Evolutionary conservation across 2,888 invertebrate species (phyloP), one percentile per base, ranked within the genome.

Genomic region (Limenitis camilla): DNA sequence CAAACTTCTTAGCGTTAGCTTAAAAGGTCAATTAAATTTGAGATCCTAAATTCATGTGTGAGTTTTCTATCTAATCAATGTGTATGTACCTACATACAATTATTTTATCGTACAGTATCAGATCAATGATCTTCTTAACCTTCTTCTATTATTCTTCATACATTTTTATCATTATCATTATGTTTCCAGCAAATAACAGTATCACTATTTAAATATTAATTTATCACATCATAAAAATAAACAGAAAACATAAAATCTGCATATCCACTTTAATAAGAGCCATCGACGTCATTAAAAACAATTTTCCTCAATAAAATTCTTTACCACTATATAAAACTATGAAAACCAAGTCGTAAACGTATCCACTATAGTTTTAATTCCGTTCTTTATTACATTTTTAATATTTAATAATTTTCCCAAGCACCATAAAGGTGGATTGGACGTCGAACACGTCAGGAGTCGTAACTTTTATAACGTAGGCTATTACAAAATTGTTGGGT

Each of bases 361-460:
- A 19, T 44, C 31, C 33, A 40, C 32, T 39, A 44, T 44, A 29
- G 33, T 28, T 44, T 50, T 40, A 44, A 39, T 40, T 47, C 41
- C 33, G 38, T 6, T 35, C 43, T 54, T 51, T 54, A 54, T 51
- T 43, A 10, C 47, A 39, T 36, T 54, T 54, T 51, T 40, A 40
- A 54, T 47, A 51, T 46, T 36, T n/a, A 41, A 47, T 47, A 47
- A 42, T 33, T 46, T 39, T 39, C 8, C 10, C 27, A 7, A 31
- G 38, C 31, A 40, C 33, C 32, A 40, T 47, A 46, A 35, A 47
- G 31, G 39, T n/a, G 50, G 39, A 54, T 42, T 38, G 38, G 36
- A 31, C 31, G 36, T 40, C 32, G 33, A 51, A 51, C 29, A 40
- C 40, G 40, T 44, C 9, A 40, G 40, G 43, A 9, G 19, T 51